Conservation (phyloP, 2,113 vertebrate genomes). For the Empidonax traillii region DNA sequence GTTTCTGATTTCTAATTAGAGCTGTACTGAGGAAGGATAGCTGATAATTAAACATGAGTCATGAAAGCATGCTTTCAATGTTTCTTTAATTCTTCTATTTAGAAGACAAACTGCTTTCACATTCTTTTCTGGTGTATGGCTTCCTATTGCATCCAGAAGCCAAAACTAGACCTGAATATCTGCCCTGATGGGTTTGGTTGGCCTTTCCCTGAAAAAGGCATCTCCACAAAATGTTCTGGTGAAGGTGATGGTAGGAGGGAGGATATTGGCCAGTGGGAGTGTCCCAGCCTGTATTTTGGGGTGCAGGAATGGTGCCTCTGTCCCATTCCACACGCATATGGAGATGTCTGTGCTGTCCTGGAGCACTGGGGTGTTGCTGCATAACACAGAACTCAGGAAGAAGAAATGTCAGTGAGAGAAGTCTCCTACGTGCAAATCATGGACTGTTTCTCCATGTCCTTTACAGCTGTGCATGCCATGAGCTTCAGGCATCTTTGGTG, state of each 20-base stretch:
- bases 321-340: background rate
- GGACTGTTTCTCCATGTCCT: background rate
- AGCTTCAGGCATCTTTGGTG: background rate
- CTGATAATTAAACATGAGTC: conserved; percentile 27
- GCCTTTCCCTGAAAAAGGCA: accelerated
- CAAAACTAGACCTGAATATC: background rate
- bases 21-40: background rate
- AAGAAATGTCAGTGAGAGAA: background rate
- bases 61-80: background rate
- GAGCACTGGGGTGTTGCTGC: background rate
- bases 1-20: conserved; percentile 46
- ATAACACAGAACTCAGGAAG: background rate
- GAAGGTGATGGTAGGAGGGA: background rate
- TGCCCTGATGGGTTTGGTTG: background rate
- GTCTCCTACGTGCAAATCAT: accelerated
- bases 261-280: background rate
- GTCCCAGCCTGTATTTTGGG: background rate
- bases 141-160: background rate
- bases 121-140: background rate
- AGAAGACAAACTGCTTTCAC: background rate
- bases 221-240: background rate
- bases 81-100: conserved; percentile 27
- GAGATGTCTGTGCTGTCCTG: background rate
- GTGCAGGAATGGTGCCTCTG: background rate
- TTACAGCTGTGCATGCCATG: background rate